A percentile compares a stretch with the other conserved stretches of the same genome.
Conservation (phyloP, 2,888 invertebrate genomes). For the Tachina fera region DNA sequence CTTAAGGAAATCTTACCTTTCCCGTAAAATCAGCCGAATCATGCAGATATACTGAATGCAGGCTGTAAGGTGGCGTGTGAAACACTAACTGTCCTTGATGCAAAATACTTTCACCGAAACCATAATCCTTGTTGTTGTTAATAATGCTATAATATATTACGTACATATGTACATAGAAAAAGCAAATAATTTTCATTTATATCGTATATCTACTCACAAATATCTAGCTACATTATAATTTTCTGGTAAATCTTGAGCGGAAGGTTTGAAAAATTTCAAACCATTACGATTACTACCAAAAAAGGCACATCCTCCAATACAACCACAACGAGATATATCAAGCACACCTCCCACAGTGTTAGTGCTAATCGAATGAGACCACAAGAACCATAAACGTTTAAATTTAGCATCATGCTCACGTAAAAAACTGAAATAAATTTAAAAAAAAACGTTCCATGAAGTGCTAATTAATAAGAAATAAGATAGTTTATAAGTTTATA, state of each 20-base stretch:
- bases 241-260: slow-evolving; percentile 90
- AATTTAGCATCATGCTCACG: slow-evolving; percentile 92
- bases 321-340: slow-evolving; percentile 93
- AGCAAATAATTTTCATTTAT: background rate
- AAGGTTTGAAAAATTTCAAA: slow-evolving; percentile 93
- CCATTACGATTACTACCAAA: slow-evolving; percentile 97
- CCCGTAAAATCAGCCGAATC: slow-evolving; percentile 84
- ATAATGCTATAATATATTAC: slow-evolving; percentile 85
- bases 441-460: slow-evolving; percentile 10
- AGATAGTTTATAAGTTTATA: slow-evolving; percentile 78
- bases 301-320: slow-evolving; percentile 96
- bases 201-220: slow-evolving; percentile 76
- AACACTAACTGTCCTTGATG: slow-evolving; percentile 94
- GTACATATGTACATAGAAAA: background rate
- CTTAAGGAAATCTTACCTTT: slow-evolving; percentile 73
- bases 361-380: slow-evolving; percentile 85
- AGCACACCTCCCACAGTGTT: slow-evolving; percentile 80
- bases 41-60: slow-evolving; percentile 89
- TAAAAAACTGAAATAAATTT: slow-evolving; percentile 84
- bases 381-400: slow-evolving; percentile 96
- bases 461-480: background rate
- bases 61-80: slow-evolving; percentile 94
- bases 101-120: slow-evolving; percentile 96
- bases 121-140: slow-evolving; percentile 91
- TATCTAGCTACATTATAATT: slow-evolving; percentile 90